These are phyloP conservation scores for Yponomeuta cagnagella DNA, from an alignment of 2,888 invertebrate species.

Conservation along the genomic window DNA sequence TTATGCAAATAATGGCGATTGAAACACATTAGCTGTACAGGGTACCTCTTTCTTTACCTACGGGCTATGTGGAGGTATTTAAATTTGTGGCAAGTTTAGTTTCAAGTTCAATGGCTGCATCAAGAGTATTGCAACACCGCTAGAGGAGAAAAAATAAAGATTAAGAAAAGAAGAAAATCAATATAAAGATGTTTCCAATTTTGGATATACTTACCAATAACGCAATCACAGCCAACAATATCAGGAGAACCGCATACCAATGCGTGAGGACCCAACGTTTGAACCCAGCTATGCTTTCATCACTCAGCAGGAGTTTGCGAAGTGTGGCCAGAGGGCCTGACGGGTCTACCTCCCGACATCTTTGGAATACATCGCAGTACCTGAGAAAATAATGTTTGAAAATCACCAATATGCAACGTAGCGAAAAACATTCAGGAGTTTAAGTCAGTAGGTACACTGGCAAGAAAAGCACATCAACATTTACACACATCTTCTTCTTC, in stretches of 20 bases:
- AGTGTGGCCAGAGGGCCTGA: constrained; percentile 93
- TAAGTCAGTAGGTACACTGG: no score
- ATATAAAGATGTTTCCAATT: background rate
- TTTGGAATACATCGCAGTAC: constrained; percentile 81
- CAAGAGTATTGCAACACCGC: constrained; percentile 51
- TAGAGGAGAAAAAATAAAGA: constrained; percentile 31
- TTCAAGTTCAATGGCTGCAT: constrained; percentile 43
- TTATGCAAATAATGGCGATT: background rate
- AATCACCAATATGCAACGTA: no score
- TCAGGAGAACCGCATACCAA: constrained; percentile 92
- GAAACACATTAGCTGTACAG: background rate
- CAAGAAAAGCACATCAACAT: no score
- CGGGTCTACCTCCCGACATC: constrained; percentile 94
- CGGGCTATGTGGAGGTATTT: background rate
- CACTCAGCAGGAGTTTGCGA: constrained; percentile 88
- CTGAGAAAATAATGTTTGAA: constrained; percentile 35
- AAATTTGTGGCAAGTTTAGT: constrained; percentile 29
- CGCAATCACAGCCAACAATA: constrained; percentile 82
- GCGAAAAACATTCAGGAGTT: no score
- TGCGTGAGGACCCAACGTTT: constrained; percentile 90
- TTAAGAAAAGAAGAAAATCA: constrained; percentile 2
- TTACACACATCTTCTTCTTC: no score
- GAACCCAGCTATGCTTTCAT: constrained; percentile 92
- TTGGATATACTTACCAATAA: constrained; percentile 82
- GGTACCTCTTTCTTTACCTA: background rate